Evolutionary conservation across 2,113 vertebrate species (phyloP), one percentile per base, ranked within the genome.

Genomic region (Phasianus colchicus): DNA sequence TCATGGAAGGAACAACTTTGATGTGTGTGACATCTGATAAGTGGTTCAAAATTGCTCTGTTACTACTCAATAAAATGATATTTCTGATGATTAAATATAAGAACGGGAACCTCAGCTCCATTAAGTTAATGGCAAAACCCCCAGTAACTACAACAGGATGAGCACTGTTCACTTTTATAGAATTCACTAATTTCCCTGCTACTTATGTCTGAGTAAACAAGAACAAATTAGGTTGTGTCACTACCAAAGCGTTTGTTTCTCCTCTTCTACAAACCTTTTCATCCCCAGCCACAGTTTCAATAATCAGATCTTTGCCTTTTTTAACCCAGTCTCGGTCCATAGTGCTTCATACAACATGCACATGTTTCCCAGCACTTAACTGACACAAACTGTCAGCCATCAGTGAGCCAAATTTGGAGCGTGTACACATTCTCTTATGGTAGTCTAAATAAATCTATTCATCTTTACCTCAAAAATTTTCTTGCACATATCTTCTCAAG

Each of bases 1-100:
- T 25, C 29, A 63, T 21, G 42, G 86, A 85, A 94, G 61, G 80
- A 94, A 83, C 22, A 75, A 36, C 85, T 96, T 96, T 96, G 83
- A 96, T 87, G 80, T 79, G 74, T 66, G 75, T 82, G 87, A 78
- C n/a, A 90, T 83, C 65, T 91, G 87, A 78, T 85, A 73, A 20
- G 29, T 83, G 52, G 57, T 86, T 3, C 29, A 72, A 90, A 75
- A 94, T 73, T 95, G 79, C 36, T 81, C 82, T 84, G 76, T 61
- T 94, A 58, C 54, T 86, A 63, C 80, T 90, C 61, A 93, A 92
- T 81, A 81, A 88, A 95, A 86, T 84, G 64, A 48, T 78, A 76
- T 90, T 95, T 94, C 76, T 86, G 69, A 57, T 91, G 38, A 95
- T 92, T 95, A 90, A 95, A 81, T 85, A 86, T 69, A 91, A 79